Conservation (phyloP, 2,113 vertebrate species). For the Nesoenas mayeri region DNA sequence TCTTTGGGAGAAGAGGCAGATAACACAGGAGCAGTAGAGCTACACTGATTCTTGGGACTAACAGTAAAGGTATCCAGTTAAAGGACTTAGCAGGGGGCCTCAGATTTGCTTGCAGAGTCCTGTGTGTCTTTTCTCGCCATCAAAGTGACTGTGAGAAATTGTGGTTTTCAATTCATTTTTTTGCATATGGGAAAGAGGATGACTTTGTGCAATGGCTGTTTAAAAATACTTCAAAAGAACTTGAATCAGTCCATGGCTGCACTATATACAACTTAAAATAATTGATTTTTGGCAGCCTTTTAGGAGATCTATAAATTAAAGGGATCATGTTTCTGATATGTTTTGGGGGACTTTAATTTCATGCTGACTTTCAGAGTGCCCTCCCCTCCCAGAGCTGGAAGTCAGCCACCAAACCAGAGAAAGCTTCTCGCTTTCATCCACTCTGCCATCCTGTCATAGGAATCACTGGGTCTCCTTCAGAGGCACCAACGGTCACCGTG, state of each 20-base stretch:
- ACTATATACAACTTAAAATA: conserved; percentile 72
- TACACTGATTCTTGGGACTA: background rate
- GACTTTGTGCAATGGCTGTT: conserved; percentile 58
- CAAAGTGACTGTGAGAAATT: conserved; percentile 41
- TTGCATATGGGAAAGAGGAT: conserved; percentile 20
- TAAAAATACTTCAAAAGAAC: conserved; percentile 69
- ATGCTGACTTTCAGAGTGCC: conserved; percentile 17
- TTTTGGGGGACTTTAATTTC: conserved; percentile 37
- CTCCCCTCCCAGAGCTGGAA: conserved; percentile 35
- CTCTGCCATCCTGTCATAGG: background rate
- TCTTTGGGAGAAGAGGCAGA: background rate
- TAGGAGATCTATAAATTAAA: conserved; percentile 68
- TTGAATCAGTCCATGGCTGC: conserved; percentile 52
- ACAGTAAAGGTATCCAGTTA: background rate
- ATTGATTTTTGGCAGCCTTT: conserved; percentile 69
- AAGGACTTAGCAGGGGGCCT: background rate
- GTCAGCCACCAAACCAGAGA: conserved; percentile 16
- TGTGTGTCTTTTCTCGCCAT: background rate
- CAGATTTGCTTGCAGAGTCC: conserved; percentile 13
- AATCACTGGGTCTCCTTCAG: background rate
- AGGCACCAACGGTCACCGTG: background rate
- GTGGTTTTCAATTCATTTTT: conserved; percentile 29
- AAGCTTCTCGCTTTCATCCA: conserved; percentile 1
- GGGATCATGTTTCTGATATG: conserved; percentile 56
- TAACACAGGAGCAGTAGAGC: background rate